phyloP scores from a whole-genome alignment of 2,888 invertebrate genomes.

The Eristalinus sepulchralis region DNA sequence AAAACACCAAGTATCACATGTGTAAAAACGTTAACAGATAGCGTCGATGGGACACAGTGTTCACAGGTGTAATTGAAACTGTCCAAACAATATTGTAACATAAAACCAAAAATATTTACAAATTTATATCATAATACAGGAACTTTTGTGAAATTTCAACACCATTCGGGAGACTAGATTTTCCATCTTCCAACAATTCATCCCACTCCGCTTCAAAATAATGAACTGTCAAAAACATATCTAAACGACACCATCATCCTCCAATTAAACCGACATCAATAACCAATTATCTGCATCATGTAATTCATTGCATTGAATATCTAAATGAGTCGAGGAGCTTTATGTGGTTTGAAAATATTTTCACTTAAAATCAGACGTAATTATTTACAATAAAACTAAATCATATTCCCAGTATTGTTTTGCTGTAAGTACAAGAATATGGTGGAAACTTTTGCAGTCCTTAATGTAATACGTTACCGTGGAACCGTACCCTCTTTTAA shows the following conservation, averaged over 20 bases:
- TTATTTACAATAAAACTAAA: conserved; percentile 49
- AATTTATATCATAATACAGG: neutral
- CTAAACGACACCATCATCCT: conserved; percentile 44
- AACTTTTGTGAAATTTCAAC: neutral
- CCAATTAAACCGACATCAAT: conserved; percentile 35
- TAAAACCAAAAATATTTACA: neutral
- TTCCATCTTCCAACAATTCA: neutral
- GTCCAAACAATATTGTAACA: neutral
- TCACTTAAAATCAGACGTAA: conserved; percentile 24
- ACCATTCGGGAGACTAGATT: neutral
- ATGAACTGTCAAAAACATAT: conserved; percentile 61
- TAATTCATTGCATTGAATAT: conserved; percentile 5
- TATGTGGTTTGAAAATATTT: conserved; percentile 58
- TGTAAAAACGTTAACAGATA: neutral
- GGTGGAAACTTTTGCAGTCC: neutral
- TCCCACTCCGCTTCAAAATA: neutral
- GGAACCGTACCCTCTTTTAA: conserved; percentile 31
- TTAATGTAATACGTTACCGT: conserved; percentile 61
- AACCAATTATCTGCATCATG: conserved; percentile 40
- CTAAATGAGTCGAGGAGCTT: conserved; percentile 50
- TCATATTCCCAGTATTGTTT: conserved; percentile 9
- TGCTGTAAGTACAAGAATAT: neutral
- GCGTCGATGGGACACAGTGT: neutral
- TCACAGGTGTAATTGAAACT: neutral
- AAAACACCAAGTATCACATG: neutral